Conservation (phyloP, 2,888 invertebrate species). For the Tromatobia lineatoria region DNA sequence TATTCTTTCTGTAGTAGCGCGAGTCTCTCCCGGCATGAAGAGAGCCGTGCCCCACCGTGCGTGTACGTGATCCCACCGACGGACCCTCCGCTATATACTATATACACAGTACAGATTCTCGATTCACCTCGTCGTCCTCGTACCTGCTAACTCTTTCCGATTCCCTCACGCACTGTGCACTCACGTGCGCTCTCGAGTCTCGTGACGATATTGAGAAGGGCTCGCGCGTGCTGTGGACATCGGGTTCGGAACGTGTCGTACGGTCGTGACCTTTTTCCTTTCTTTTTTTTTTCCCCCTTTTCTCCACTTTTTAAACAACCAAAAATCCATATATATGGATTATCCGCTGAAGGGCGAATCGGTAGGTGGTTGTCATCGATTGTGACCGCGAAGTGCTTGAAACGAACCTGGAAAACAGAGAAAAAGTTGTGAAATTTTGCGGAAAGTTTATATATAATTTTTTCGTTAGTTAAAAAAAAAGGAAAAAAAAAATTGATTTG, state of each 20-base stretch:
- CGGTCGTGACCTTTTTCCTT: neutral
- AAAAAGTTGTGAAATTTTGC: conserved; percentile 9
- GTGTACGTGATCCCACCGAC: conserved; percentile 23
- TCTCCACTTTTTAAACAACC: neutral
- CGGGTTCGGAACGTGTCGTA: neutral
- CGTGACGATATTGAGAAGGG: conserved; percentile 52
- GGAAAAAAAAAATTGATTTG: too few species aligned
- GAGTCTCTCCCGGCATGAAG: conserved; percentile 4
- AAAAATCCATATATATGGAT: conserved; percentile 17
- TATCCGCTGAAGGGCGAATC: conserved; percentile 3
- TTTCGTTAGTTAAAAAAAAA: too few species aligned
- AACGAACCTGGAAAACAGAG: neutral
- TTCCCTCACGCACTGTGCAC: conserved; percentile 54
- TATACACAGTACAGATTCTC: conserved; percentile 55
- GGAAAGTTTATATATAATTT: neutral
- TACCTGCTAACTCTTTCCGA: conserved; percentile 55
- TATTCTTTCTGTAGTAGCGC: conserved; percentile 13
- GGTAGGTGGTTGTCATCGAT: conserved; percentile 11
- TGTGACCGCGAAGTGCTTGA: conserved; percentile 7
- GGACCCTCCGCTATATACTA: conserved; percentile 19
- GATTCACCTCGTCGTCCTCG: conserved; percentile 61
- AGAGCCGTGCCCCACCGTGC: conserved; percentile 28
- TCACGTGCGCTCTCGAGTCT: conserved; percentile 67
- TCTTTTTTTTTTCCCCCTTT: neutral
- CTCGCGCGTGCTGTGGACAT: conserved; percentile 29